Evolutionary conservation across 1,140 invertebrate genomes (phyloP), one percentile per base, ranked within the genome.

Genomic region (Drosophila parvula): DNA sequence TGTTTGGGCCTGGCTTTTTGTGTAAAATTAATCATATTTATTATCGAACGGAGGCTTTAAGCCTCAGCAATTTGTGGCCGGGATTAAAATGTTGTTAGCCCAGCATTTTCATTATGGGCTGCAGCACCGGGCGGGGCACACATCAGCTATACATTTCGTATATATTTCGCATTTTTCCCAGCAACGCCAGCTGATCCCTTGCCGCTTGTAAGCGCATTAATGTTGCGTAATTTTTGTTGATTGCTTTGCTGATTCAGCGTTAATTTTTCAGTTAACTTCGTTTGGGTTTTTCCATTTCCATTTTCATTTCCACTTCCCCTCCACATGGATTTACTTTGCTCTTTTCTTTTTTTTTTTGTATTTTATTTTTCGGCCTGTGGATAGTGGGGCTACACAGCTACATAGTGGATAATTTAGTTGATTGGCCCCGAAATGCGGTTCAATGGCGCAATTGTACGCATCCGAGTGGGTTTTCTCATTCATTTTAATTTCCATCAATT

Each of bases 21-120:
- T 74, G 58, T 73, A 81, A 81, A 81, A 81, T 86, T 76, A 86
- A 86, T 81, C 79, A 86, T 76, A 86, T 86, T 81, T 81, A 85
- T 81, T 88, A 73, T 79, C 50, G 53, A 71, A 75, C 27, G 14
- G 45, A 43, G 50, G 59, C 53, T 79, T 60, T 81, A 75, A 79
- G 82, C 82, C 82, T 61, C 74, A 71, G 71, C 82, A 79, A 86
- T 85, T 85, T 86, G 82, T 81, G 78, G 78, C 61, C 82, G 14
- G 56, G 82, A 68, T 81, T 81, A 78, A 81, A 86, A 75, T 78
- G 73, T 78, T 84, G 73, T 84, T 78, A 68, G 80, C 56, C 56
- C 78, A 44, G 61, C 58, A 64, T 79, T 84, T 79, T 58, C 81
- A 82, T 78, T 74, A 59, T 45, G 59, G 59, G 58, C 45, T 57